Evolutionary conservation across 2,113 vertebrate species (phyloP), one percentile per base, ranked within the genome.

Genomic region (Pomatorhinus ruficollis): DNA sequence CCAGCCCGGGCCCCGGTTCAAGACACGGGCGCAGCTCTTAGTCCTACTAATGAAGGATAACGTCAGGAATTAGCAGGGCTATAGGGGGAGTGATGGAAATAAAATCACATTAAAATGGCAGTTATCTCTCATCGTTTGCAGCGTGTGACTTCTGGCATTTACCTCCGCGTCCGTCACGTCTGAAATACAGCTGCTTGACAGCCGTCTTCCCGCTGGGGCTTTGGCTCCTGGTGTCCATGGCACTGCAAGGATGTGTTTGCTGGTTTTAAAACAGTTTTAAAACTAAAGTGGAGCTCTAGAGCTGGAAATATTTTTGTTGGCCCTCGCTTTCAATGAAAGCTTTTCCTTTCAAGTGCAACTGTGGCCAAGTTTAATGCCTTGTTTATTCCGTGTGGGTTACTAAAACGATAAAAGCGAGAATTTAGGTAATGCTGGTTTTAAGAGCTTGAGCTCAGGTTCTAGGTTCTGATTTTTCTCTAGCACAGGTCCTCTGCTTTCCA

Each of bases 151-250:
- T 65, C 12, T 39, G 78, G 47, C 35, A 3, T 52, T 82, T 75
- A 16, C 40, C 37, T 70, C 24, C n/a, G 4, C 3, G 1, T 53
- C 66, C 3, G 1, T 53, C 66, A 6, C 10, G 5, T n/a, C 9
- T 27, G 45, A 77, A 63, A 27, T 61, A 9, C 71, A 49, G 75
- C 79, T 31, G 40, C 45, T 8, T 60, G 80, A 28, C 57, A 40
- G 27, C 27, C 79, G 12, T 24, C 45, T 33, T 66, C 52, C 10
- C 15, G 7, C 50, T 5, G 45, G 42, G 35, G 21, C 25, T 89
- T 60, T 30, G 66, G 57, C 52, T 95, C 27, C 74, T 17, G 45
- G 47, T 49, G 92, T 28, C 77, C 87, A 1, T 24, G 74, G 20
- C 37, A 3, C 61, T 47, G 42, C 25, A 22, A 40, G 31, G 33